Percentiles rank a stretch among this genome's conserved stretches.
Evolutionary conservation across 1,140 invertebrate genomes (phyloP).

Genomic region (Laupala kohalensis): DNA sequence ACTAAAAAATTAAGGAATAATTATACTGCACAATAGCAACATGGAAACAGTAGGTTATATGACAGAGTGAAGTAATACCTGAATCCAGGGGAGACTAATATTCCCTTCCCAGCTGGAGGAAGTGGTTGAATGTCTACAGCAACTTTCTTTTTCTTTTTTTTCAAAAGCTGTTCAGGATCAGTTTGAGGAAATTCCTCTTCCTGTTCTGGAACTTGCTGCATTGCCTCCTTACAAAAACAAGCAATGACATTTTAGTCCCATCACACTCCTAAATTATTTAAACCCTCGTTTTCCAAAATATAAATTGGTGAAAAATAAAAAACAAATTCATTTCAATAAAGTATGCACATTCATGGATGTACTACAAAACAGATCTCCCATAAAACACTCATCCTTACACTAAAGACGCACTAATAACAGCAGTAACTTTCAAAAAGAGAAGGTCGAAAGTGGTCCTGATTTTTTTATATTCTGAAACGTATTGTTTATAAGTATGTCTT

Average conservation of each 20-base stretch:
- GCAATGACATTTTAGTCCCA: background rate
- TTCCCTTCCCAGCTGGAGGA: constrained; percentile 31
- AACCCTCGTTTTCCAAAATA: background rate
- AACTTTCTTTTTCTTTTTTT: constrained; percentile 3
- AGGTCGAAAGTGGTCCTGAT: no score
- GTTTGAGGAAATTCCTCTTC: constrained; percentile 16
- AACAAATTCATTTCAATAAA: background rate
- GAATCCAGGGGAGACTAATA: constrained; percentile 33
- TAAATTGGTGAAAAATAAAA: background rate
- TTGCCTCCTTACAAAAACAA: constrained; percentile 18
- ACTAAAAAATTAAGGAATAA: no score
- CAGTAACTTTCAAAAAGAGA: no score
- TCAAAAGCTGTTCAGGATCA: constrained; percentile 1
- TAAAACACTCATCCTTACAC: no score
- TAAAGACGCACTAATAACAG: no score
- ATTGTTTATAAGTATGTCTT: no score
- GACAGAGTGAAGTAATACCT: no score
- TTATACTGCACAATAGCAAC: no score
- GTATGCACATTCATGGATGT: no score
- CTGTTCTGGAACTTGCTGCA: constrained; percentile 19
- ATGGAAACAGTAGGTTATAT: no score
- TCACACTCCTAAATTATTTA: background rate
- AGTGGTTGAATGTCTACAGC: constrained; percentile 10
- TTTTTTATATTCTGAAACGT: no score
- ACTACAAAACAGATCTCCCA: no score